phyloP scores from a whole-genome alignment of 2,888 invertebrate genomes.

The Papilio protenor region DNA sequence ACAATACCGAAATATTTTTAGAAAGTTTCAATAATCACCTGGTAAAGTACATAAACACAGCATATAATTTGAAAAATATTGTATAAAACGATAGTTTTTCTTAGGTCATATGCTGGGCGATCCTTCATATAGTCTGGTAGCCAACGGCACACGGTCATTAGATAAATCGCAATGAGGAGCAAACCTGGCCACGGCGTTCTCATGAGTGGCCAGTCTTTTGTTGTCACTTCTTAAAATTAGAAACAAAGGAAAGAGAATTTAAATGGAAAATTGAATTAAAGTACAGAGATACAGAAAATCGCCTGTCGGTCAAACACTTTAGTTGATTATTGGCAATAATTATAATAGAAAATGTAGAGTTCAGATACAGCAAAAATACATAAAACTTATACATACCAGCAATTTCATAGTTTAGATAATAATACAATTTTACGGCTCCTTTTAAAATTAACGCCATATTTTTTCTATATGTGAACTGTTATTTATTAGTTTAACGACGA shows the following conservation, averaged over 20 bases:
- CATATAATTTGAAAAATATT: slow-evolving; percentile 87
- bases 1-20: background rate
- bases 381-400: slow-evolving; percentile 57
- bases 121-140: slow-evolving; percentile 89
- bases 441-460: slow-evolving; percentile 70
- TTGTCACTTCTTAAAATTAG: slow-evolving; percentile 82
- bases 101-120: slow-evolving; percentile 86
- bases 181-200: slow-evolving; percentile 87
- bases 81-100: slow-evolving; percentile 86
- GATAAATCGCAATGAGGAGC: slow-evolving; percentile 83
- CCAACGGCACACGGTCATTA: slow-evolving; percentile 86
- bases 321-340: too few relatives aligned
- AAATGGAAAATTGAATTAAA: slow-evolving; percentile 6
- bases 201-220: slow-evolving; percentile 89
- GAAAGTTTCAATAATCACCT: slow-evolving; percentile 70
- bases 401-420: slow-evolving; percentile 75
- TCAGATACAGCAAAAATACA: background rate
- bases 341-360: too few relatives aligned
- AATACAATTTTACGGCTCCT: slow-evolving; percentile 67
- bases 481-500: background rate
- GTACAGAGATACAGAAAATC: background rate
- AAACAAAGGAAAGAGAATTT: background rate
- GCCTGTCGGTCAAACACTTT: too few relatives aligned
- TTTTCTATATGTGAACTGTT: background rate
- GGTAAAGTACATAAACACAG: slow-evolving; percentile 84